Percentiles rank a stretch among this genome's conserved stretches.
Conservation (phyloP, 2,888 invertebrate species). For the Agonopterix alstromeriana region DNA sequence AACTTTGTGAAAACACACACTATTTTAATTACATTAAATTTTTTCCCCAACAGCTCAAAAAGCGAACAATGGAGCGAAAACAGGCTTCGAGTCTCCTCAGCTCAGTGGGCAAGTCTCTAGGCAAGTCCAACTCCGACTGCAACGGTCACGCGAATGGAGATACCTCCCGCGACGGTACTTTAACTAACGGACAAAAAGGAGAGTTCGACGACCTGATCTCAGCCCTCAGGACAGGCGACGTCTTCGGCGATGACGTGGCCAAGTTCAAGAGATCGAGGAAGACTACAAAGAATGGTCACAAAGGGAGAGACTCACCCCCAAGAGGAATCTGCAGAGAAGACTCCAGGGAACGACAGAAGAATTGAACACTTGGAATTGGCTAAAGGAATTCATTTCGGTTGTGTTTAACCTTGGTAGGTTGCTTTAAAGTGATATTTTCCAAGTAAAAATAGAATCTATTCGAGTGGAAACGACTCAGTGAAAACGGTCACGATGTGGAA, state of each 20-base stretch:
- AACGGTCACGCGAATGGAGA: slow-evolving; percentile 68
- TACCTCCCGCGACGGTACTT: slow-evolving; percentile 45
- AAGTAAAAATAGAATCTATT: slow-evolving; percentile 4
- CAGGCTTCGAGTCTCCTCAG: slow-evolving; percentile 87
- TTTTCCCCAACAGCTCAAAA: slow-evolving; percentile 78
- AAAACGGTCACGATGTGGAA: slow-evolving; percentile 15
- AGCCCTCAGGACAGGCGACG: slow-evolving; percentile 94
- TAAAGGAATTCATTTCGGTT: slow-evolving; percentile 6
- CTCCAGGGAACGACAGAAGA: slow-evolving; percentile 66
- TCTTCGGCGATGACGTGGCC: slow-evolving; percentile 96
- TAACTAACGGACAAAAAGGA: slow-evolving; percentile 80
- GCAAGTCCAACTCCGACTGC: slow-evolving; percentile 76
- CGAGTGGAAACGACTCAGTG: background rate
- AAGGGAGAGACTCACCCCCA: slow-evolving; percentile 66
- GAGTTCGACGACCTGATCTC: slow-evolving; percentile 98
- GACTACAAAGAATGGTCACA: slow-evolving; percentile 56
- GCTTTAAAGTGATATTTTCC: slow-evolving; percentile 17
- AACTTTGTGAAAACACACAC: background rate
- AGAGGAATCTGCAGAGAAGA: slow-evolving; percentile 60
- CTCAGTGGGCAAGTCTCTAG: slow-evolving; percentile 84
- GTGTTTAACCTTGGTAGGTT: background rate
- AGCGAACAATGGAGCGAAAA: slow-evolving; percentile 91
- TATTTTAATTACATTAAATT: background rate
- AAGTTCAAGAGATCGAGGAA: slow-evolving; percentile 82
- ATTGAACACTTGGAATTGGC: slow-evolving; percentile 23